phyloP scores from a whole-genome alignment of 2,888 invertebrate species.

The Sinodicranocentrus sp. region DNA sequence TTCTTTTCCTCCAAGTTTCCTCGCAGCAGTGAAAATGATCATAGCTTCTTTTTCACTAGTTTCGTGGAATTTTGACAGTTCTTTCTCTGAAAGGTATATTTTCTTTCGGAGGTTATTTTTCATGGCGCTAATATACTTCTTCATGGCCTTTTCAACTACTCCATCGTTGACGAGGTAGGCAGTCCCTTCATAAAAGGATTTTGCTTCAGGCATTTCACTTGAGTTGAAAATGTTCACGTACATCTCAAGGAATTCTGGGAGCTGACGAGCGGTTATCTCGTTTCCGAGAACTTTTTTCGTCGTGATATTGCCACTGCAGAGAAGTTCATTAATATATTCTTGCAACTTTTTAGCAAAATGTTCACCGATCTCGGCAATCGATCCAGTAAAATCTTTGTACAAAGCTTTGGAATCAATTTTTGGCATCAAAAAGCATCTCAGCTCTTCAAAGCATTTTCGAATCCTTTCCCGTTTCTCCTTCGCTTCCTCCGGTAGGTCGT shows the following conservation, averaged over 20 bases:
- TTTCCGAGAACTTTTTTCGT: slow-evolving; percentile 44
- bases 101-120: slow-evolving; percentile 11
- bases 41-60: background rate
- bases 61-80: background rate
- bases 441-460: slow-evolving; percentile 94
- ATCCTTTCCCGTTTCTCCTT: slow-evolving; percentile 95
- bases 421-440: slow-evolving; percentile 98
- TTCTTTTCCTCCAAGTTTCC: slow-evolving; percentile 24
- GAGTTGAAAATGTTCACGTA: slow-evolving; percentile 62
- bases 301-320: slow-evolving; percentile 19
- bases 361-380: slow-evolving; percentile 24
- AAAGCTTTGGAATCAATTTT: slow-evolving; percentile 87
- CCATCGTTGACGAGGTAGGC: background rate
- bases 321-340: slow-evolving; percentile 24
- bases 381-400: slow-evolving; percentile 33
- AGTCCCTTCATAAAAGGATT: slow-evolving; percentile 34
- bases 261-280: slow-evolving; percentile 33
- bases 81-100: slow-evolving; percentile 1
- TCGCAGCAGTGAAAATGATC: slow-evolving; percentile 21
- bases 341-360: slow-evolving; percentile 45
- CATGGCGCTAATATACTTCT: slow-evolving; percentile 8
- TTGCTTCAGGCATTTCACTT: slow-evolving; percentile 36
- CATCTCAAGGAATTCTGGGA: slow-evolving; percentile 16
- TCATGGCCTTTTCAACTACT: slow-evolving; percentile 1
- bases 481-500: slow-evolving; percentile 95